phyloP scores from a whole-genome alignment of 2,113 vertebrate genomes.

The Anarhynchus alexandrinus region DNA sequence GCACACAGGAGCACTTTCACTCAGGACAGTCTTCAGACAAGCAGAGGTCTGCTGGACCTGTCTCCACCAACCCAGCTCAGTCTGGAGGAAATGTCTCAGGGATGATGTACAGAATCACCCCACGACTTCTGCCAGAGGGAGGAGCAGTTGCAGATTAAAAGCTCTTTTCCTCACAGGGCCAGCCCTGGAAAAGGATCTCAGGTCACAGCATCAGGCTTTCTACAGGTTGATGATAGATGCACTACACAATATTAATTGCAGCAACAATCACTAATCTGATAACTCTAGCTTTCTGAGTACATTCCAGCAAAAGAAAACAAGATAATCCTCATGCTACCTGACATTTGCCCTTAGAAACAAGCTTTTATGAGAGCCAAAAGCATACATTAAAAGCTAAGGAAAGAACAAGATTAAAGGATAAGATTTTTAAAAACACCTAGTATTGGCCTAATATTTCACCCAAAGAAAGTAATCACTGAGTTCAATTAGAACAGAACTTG shows the following conservation, averaged over 20 bases:
- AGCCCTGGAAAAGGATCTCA: background rate
- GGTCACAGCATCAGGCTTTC: background rate
- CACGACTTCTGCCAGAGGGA: constrained; percentile 16
- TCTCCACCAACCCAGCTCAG: background rate
- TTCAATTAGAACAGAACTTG: background rate
- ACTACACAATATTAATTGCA: constrained; percentile 35
- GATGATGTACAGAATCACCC: background rate
- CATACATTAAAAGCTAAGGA: background rate
- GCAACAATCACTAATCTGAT: constrained; percentile 2
- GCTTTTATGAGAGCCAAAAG: background rate
- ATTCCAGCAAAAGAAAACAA: constrained; percentile 42
- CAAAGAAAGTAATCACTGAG: background rate
- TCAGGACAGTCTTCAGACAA: background rate
- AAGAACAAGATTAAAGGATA: constrained; percentile 22
- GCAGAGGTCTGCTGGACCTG: background rate
- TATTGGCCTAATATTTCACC: background rate
- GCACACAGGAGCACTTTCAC: background rate
- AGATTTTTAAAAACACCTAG: background rate
- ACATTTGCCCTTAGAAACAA: constrained; percentile 28
- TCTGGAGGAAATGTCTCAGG: background rate
- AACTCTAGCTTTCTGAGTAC: background rate
- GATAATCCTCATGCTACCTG: constrained; percentile 12
- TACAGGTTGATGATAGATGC: background rate
- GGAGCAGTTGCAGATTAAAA: constrained; percentile 39
- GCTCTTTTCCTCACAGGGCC: background rate